Conservation (phyloP, 2,113 vertebrate genomes). For the Cromileptes altivelis region DNA sequence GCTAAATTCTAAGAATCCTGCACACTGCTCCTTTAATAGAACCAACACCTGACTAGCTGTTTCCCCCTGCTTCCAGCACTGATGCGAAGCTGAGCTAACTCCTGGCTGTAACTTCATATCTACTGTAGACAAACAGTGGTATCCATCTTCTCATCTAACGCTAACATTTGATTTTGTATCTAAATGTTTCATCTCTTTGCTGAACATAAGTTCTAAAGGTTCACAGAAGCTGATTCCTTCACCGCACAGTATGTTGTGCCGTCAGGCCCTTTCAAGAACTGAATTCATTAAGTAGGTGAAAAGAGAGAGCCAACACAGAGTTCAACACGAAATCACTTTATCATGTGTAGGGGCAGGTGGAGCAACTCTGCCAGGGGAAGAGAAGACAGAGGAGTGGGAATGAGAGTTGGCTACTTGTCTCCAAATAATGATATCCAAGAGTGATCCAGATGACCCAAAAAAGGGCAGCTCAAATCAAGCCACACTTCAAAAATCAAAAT, state of each 20-base stretch:
- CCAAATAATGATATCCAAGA: slow-evolving; percentile 22
- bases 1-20: too few species aligned
- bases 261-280: slow-evolving; percentile 27
- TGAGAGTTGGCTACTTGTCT: slow-evolving; percentile 14
- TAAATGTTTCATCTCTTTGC: slow-evolving; percentile 51
- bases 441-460: slow-evolving; percentile 1
- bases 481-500: slow-evolving; percentile 44
- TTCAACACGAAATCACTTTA: slow-evolving; percentile 81
- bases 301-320: slow-evolving; percentile 65
- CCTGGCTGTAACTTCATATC: background rate
- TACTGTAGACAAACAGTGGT: background rate
- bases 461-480: slow-evolving; percentile 32
- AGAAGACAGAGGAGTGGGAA: slow-evolving; percentile 2
- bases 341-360: slow-evolving; percentile 62
- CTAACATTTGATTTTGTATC: slow-evolving; percentile 39
- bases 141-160: background rate
- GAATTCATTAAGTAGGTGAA: slow-evolving; percentile 56
- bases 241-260: slow-evolving; percentile 2
- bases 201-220: slow-evolving; percentile 28
- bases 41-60: too few species aligned
- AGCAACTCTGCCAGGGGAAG: slow-evolving; percentile 37
- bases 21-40: too few species aligned
- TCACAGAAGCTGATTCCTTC: slow-evolving; percentile 20
- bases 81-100: background rate
- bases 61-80: background rate